These are phyloP conservation scores for Mimas tiliae DNA, from an alignment of 2,888 invertebrate genomes.

Conservation along the genomic window DNA sequence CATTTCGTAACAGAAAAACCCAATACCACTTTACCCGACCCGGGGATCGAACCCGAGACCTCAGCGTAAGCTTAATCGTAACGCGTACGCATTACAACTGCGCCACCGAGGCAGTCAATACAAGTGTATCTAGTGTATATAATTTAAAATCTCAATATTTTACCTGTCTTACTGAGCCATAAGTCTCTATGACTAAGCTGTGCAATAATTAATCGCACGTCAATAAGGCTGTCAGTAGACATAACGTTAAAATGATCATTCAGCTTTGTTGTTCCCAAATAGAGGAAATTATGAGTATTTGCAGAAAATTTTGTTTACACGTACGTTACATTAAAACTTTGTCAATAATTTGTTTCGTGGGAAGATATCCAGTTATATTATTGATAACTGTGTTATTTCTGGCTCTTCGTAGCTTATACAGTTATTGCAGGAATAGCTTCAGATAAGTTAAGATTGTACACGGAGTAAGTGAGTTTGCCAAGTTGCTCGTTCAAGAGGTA, in stretches of 20 bases:
- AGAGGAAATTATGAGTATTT: slow-evolving; percentile 19
- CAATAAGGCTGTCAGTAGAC: slow-evolving; percentile 13
- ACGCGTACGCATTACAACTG: no score
- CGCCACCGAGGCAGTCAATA: no score
- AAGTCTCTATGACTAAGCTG: neutral
- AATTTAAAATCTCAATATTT: no score
- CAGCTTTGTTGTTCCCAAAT: slow-evolving; percentile 18
- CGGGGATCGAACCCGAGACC: no score
- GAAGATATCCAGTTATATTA: neutral
- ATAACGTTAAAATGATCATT: slow-evolving; percentile 20
- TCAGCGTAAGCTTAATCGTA: no score
- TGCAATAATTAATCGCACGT: slow-evolving; percentile 23
- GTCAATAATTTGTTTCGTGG: neutral
- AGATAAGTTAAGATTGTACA: neutral
- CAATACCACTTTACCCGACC: no score
- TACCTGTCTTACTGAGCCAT: neutral
- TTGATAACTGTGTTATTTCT: neutral
- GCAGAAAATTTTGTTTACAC: neutral
- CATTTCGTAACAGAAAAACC: no score
- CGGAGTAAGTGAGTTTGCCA: slow-evolving; percentile 9
- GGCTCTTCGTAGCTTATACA: no score
- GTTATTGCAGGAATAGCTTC: neutral
- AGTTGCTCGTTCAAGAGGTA: neutral
- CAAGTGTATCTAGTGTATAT: no score
- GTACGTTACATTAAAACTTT: neutral